These are phyloP conservation scores for Watsonalla cultraria DNA, from an alignment of 2,888 invertebrate genomes.

Conservation along the genomic window DNA sequence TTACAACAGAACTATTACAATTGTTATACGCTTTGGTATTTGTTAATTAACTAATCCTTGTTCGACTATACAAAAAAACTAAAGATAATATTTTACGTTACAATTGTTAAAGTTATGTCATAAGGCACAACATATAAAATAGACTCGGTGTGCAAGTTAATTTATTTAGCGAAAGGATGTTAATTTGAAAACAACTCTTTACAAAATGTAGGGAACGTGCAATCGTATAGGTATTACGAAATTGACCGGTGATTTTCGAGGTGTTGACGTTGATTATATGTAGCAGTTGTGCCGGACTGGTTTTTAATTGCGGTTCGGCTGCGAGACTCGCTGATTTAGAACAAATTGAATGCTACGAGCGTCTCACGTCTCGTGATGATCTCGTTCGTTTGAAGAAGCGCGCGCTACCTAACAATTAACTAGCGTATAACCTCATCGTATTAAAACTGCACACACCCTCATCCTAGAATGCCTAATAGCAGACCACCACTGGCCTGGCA, in stretches of 20 bases:
- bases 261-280: conserved; percentile 57
- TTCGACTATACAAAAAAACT: too few species aligned
- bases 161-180: too few species aligned
- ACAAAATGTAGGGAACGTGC: conserved; percentile 11
- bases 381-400: conserved; percentile 42
- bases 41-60: too few species aligned
- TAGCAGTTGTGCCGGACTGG: conserved; percentile 44
- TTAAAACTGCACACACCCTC: conserved; percentile 27
- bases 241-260: conserved; percentile 37
- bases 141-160: too few species aligned
- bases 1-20: too few species aligned
- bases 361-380: conserved; percentile 32
- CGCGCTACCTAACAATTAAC: conserved; percentile 58
- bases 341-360: conserved; percentile 62
- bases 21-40: too few species aligned
- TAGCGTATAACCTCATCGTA: conserved; percentile 32
- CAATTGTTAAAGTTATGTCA: too few species aligned
- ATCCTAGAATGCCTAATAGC: too few species aligned
- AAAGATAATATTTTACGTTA: too few species aligned
- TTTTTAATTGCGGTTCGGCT: conserved; percentile 56
- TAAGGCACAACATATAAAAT: too few species aligned
- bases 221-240: conserved; percentile 29
- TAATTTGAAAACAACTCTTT: neutral
- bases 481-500: conserved; percentile 14
- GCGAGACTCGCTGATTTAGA: conserved; percentile 53